Evolutionary conservation across 2,797 vertebrate genomes (phyloP).

Genomic region (Tauraco hartlaubi): DNA sequence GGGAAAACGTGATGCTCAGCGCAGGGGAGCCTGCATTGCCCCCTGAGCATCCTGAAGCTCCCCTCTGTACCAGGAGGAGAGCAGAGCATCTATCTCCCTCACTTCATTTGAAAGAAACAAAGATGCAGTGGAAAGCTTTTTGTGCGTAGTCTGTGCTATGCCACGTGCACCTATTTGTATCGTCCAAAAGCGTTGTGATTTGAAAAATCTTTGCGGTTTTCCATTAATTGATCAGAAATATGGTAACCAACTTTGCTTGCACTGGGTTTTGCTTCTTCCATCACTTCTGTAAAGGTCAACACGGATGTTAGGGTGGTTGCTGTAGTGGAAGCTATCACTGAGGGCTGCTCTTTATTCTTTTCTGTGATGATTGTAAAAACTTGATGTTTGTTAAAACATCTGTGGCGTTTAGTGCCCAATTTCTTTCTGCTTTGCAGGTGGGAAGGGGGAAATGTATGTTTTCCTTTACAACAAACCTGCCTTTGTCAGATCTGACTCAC

Average conservation of each 20-base stretch:
- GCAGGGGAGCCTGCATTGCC: not conserved
- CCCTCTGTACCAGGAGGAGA: not conserved
- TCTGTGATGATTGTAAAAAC: not conserved
- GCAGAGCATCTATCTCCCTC: rapidly evolving
- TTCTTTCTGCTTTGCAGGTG: constrained; percentile 7
- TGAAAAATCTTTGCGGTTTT: not conserved
- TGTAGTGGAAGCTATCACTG: not conserved
- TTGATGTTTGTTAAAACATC: not conserved
- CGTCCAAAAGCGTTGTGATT: not conserved
- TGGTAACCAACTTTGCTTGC: not conserved
- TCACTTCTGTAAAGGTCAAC: not conserved
- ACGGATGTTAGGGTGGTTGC: not conserved
- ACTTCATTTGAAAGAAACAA: not conserved
- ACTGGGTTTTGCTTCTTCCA: not conserved
- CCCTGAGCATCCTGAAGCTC: not conserved
- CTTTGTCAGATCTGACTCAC: not conserved
- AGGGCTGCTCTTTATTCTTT: not conserved
- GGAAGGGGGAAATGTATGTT: constrained; percentile 11
- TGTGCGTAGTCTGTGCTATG: rapidly evolving
- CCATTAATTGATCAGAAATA: not conserved
- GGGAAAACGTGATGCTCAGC: not conserved
- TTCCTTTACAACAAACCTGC: not conserved
- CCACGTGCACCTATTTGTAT: not conserved
- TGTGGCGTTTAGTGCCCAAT: not conserved
- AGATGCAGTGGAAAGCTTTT: not conserved